These are phyloP conservation scores for Nasua narica DNA, from an alignment of 2,797 vertebrate species.

Conservation along the genomic window DNA sequence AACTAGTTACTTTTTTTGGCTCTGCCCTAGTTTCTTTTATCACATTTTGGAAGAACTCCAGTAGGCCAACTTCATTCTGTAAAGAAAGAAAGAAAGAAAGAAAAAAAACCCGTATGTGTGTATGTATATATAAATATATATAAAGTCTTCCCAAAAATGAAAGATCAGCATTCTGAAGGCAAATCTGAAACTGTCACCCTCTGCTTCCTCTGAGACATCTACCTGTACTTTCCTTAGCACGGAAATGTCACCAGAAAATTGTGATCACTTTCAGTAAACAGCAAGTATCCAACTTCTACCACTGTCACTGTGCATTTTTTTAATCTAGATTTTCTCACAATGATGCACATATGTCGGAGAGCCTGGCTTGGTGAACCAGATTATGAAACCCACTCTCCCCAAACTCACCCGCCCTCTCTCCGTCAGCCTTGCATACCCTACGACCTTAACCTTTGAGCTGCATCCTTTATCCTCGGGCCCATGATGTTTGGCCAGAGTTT, in stretches of 20 bases:
- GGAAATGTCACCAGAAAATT: not conserved
- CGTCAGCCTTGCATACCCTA: accelerated
- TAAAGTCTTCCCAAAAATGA: not conserved
- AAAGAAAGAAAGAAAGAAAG: slow-evolving; percentile 1
- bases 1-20: slow-evolving; percentile 94
- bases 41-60: slow-evolving; percentile 93
- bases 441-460: not conserved
- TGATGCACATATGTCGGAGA: not conserved
- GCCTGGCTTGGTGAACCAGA: not conserved
- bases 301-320: not conserved
- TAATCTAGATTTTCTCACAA: not conserved
- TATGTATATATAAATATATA: not conserved
- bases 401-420: accelerated
- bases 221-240: not conserved
- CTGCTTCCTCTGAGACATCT: not conserved
- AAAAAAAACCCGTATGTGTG: not conserved
- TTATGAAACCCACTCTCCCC: accelerated
- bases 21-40: slow-evolving; percentile 88
- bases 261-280: not conserved
- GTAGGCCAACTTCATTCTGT: slow-evolving; percentile 94
- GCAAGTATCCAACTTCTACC: not conserved
- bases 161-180: slow-evolving; percentile 18
- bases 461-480: not conserved
- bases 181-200: not conserved
- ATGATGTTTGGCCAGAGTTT: not conserved